Conservation (phyloP, 2,113 vertebrate species). For the Nannospalax galili region DNA sequence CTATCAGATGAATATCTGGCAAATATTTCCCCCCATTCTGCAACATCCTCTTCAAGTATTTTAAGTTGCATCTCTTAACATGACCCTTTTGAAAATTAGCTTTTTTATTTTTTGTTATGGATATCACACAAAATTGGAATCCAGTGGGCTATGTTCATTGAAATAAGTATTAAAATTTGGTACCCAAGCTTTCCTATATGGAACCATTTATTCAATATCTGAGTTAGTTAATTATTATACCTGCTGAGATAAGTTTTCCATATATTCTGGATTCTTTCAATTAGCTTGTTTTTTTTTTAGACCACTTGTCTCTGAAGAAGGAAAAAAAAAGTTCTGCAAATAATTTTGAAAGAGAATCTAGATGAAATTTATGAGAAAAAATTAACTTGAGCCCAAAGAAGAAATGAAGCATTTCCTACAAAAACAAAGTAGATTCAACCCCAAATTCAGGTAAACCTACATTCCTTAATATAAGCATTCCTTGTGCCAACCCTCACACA, state of each 20-base stretch:
- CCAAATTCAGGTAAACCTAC: background rate
- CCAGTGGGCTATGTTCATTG: background rate
- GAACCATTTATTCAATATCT: background rate
- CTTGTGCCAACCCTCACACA: no score
- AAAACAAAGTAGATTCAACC: background rate
- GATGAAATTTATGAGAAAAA: no score
- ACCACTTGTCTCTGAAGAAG: background rate
- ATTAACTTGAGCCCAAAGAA: background rate
- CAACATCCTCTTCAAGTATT: no score
- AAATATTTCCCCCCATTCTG: no score
- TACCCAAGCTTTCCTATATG: background rate
- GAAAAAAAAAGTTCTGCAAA: no score
- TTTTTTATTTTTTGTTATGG: conserved; percentile 32
- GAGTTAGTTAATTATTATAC: no score
- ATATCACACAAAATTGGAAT: background rate
- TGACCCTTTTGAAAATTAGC: no score
- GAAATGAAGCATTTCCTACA: background rate
- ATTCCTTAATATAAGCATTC: no score
- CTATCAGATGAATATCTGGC: no score
- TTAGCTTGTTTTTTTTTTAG: conserved; percentile 29
- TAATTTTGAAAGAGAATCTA: no score
- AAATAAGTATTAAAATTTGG: conserved; percentile 15
- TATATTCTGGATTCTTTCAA: background rate
- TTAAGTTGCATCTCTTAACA: no score
- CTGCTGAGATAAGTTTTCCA: background rate